These are phyloP conservation scores for Rhamnusium bicolor DNA, from an alignment of 2,888 invertebrate species.

Conservation along the genomic window DNA sequence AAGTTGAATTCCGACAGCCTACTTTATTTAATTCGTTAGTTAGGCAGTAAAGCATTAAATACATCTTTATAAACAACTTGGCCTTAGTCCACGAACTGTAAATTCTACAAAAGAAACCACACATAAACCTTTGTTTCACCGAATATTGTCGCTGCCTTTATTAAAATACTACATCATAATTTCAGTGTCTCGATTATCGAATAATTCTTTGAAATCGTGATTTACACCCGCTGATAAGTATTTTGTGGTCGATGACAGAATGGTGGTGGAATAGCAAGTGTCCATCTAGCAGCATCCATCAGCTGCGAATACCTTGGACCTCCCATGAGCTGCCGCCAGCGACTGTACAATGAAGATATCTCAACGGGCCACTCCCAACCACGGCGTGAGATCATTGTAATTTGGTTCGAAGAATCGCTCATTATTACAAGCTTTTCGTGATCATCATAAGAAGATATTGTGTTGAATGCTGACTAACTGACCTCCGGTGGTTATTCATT, in stretches of 20 bases:
- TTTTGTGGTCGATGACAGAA: slow-evolving; percentile 20
- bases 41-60: not conserved
- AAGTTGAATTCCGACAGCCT: not conserved
- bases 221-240: slow-evolving; percentile 1
- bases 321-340: slow-evolving; percentile 65
- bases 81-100: too few relatives aligned
- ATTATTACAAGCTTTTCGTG: slow-evolving; percentile 50
- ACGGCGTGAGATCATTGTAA: slow-evolving; percentile 66
- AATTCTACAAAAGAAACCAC: not conserved
- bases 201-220: not conserved
- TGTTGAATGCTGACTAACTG: not conserved
- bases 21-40: not conserved
- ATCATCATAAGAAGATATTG: slow-evolving; percentile 28
- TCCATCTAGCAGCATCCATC: slow-evolving; percentile 49
- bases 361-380: slow-evolving; percentile 54
- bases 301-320: slow-evolving; percentile 56
- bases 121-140: not conserved
- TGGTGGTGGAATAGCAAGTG: slow-evolving; percentile 36
- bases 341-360: slow-evolving; percentile 68
- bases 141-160: not conserved
- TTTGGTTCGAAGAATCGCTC: slow-evolving; percentile 64
- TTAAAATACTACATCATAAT: not conserved
- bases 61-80: too few relatives aligned
- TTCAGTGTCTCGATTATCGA: not conserved
- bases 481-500: slow-evolving; percentile 3